phyloP scores from a whole-genome alignment of 2,797 vertebrate genomes.

The Helarctos malayanus region DNA sequence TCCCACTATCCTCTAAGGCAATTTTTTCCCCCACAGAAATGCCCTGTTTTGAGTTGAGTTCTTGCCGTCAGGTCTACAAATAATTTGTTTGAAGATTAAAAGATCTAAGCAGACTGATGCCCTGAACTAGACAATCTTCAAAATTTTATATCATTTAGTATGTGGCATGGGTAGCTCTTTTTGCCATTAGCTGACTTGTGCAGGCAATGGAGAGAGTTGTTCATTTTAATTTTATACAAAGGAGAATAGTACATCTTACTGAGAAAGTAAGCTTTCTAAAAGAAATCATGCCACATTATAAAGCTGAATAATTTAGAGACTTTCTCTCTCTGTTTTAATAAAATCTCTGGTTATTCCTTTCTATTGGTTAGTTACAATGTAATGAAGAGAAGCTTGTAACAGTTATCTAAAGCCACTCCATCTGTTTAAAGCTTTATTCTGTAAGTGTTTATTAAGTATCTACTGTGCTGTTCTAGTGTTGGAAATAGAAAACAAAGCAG shows the following conservation, averaged over 20 bases:
- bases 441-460: neutral
- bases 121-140: neutral
- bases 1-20: neutral
- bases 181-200: neutral
- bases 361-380: neutral
- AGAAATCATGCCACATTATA: neutral
- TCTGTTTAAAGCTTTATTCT: slow-evolving; percentile 22
- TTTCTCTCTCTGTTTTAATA: neutral
- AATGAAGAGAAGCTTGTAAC: neutral
- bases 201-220: neutral
- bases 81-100: neutral
- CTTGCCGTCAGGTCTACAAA: neutral
- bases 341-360: neutral
- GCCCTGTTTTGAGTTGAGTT: neutral
- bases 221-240: slow-evolving; percentile 21
- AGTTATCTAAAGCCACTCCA: neutral
- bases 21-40: slow-evolving; percentile 26
- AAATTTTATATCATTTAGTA: neutral
- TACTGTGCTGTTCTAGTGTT: neutral
- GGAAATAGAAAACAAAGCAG: neutral
- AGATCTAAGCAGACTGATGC: neutral
- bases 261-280: slow-evolving; percentile 1
- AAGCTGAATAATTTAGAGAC: slow-evolving; percentile 7
- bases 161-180: neutral
- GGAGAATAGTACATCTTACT: neutral